Evolutionary conservation across 35 echinoderm and acorn worm species (phyloP).

Genomic region (Chiridota heheva): DNA sequence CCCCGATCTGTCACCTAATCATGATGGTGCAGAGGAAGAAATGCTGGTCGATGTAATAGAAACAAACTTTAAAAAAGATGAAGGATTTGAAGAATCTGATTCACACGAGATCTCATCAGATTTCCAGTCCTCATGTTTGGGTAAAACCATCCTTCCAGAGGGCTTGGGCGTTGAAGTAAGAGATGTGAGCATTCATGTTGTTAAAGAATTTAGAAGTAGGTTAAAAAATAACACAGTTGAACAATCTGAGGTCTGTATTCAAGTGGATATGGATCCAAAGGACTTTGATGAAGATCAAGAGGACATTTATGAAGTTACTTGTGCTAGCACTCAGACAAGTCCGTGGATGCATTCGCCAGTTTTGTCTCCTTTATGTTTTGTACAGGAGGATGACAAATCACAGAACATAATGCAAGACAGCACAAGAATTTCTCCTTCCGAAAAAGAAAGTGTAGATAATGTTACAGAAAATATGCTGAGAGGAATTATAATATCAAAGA

Average conservation of each 20-base stretch:
- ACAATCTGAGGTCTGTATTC: too few relatives aligned
- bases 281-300: too few relatives aligned
- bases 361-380: slow-evolving; percentile 58
- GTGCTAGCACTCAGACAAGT: slow-evolving; percentile 68
- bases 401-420: not conserved
- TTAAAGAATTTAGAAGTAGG: not conserved
- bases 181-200: too few relatives aligned
- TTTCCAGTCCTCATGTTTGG: not conserved
- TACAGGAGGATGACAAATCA: not conserved
- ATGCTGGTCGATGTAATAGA: not conserved
- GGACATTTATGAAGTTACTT: too few relatives aligned
- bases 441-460: too few relatives aligned
- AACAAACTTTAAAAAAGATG: not conserved
- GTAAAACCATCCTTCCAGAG: too few relatives aligned
- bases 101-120: not conserved
- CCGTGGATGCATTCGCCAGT: slow-evolving; percentile 58
- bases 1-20: slow-evolving; percentile 74
- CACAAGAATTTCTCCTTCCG: slow-evolving; percentile 13
- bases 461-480: too few relatives aligned
- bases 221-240: slow-evolving; percentile 24
- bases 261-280: too few relatives aligned
- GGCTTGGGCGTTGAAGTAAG: too few relatives aligned
- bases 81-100: not conserved
- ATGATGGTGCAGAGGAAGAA: not conserved
- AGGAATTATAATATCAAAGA: too few relatives aligned